These are phyloP conservation scores for Nerophis lumbriciformis DNA, from an alignment of 2,113 vertebrate species.

Conservation along the genomic window DNA sequence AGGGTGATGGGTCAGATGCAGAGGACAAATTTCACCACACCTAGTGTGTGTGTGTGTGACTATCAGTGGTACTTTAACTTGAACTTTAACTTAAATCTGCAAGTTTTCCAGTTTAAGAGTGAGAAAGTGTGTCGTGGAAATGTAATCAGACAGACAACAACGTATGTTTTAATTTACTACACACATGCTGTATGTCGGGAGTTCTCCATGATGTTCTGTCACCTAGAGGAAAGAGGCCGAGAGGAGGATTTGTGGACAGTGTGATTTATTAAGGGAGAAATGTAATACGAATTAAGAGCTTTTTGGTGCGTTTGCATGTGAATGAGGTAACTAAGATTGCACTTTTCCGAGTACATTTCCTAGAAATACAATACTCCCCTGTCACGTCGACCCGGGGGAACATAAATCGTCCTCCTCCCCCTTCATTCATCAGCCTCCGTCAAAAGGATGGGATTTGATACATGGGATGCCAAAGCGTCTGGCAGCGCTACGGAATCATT, in stretches of 20 bases:
- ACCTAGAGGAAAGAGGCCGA: constrained; percentile 27
- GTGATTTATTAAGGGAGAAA: constrained; percentile 43
- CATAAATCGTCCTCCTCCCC: constrained; percentile 25
- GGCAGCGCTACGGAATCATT: constrained; percentile 8
- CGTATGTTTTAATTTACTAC: no score
- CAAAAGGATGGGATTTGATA: constrained; percentile 9
- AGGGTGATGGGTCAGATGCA: no score
- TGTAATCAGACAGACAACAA: no score
- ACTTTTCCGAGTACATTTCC: constrained; percentile 27
- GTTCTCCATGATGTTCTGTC: constrained; percentile 3
- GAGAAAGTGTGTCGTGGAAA: no score
- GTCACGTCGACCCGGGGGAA: constrained; percentile 17
- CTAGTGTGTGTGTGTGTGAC: no score
- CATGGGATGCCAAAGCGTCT: constrained; percentile 18
- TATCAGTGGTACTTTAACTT: no score
- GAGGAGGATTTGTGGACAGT: constrained; percentile 32
- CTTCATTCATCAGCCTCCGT: constrained; percentile 31
- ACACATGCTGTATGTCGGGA: no score
- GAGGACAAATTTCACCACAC: no score
- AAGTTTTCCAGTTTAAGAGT: no score
- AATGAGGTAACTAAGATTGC: constrained; percentile 41
- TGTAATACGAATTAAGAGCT: constrained; percentile 40
- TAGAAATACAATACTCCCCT: constrained; percentile 31
- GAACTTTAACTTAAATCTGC: no score
- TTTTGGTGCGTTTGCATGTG: constrained; percentile 35